Evolutionary conservation across 2,888 invertebrate species (phyloP).

Genomic region (Autographa gamma): DNA sequence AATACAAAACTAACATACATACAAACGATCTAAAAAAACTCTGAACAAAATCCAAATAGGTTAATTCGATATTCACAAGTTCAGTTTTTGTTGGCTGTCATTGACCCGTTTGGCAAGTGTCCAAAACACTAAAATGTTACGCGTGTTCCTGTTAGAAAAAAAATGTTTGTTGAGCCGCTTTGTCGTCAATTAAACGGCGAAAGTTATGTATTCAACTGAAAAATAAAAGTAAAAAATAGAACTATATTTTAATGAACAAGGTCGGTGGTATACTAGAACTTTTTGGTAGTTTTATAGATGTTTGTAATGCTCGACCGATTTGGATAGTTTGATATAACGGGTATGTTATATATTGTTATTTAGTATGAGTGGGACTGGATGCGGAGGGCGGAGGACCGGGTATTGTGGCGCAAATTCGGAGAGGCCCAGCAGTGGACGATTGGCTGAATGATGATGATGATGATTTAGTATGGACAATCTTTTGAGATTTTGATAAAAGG

Average conservation of each 20-base stretch:
- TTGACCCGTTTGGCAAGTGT: slow-evolving; percentile 79
- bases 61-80: slow-evolving; percentile 63
- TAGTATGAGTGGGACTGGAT: no score
- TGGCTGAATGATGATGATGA: no score
- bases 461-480: no score
- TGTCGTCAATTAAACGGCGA: slow-evolving; percentile 42
- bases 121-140: slow-evolving; percentile 67
- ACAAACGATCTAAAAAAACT: slow-evolving; percentile 35
- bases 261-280: not conserved
- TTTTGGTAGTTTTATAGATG: no score
- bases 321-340: no score
- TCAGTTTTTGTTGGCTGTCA: slow-evolving; percentile 65
- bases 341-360: no score
- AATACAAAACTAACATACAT: slow-evolving; percentile 30
- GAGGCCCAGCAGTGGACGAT: no score
- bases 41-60: slow-evolving; percentile 40
- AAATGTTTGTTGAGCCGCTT: slow-evolving; percentile 30
- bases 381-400: no score
- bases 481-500: no score
- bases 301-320: no score
- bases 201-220: slow-evolving; percentile 1
- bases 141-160: slow-evolving; percentile 65
- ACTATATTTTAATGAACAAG: not conserved
- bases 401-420: no score
- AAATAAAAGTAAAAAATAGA: not conserved